Percentiles rank a stretch among this genome's conserved stretches.
phyloP scores from a whole-genome alignment of 2,888 invertebrate species.

The Apodemia zela region DNA sequence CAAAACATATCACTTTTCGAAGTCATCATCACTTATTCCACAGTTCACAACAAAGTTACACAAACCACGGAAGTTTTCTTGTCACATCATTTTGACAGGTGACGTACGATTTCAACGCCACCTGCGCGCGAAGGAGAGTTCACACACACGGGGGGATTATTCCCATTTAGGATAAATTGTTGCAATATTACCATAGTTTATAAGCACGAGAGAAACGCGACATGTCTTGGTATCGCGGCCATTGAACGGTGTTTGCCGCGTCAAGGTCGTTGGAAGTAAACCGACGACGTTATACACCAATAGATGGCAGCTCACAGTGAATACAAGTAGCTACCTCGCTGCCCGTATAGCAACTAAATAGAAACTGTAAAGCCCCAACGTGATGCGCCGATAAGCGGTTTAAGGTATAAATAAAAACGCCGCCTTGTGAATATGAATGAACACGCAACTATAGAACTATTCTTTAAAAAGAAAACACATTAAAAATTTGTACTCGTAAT shows the following conservation, averaged over 20 bases:
- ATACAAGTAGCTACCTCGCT: constrained; percentile 60
- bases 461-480: constrained; percentile 13
- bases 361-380: constrained; percentile 45
- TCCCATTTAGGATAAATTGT: constrained; percentile 42
- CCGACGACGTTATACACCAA: constrained; percentile 40
- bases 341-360: constrained; percentile 75
- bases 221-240: constrained; percentile 65
- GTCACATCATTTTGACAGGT: constrained; percentile 74
- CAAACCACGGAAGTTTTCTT: constrained; percentile 56
- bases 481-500: constrained; percentile 3
- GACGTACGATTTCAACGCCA: constrained; percentile 55
- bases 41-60: constrained; percentile 42
- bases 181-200: constrained; percentile 58
- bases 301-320: constrained; percentile 57
- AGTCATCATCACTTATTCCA: constrained; percentile 38
- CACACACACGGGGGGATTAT: constrained; percentile 39
- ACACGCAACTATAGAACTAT: constrained; percentile 37
- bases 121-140: constrained; percentile 46
- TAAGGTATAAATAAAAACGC: constrained; percentile 72
- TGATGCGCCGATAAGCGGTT: constrained; percentile 76
- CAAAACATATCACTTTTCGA: constrained; percentile 42
- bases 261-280: constrained; percentile 66
- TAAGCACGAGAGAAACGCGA: constrained; percentile 51
- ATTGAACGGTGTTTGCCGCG: constrained; percentile 67
- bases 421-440: constrained; percentile 68